Evolutionary conservation across 2,888 invertebrate species (phyloP), one percentile per base, ranked within the genome.

Genomic region (Xanthorhoe designata): DNA sequence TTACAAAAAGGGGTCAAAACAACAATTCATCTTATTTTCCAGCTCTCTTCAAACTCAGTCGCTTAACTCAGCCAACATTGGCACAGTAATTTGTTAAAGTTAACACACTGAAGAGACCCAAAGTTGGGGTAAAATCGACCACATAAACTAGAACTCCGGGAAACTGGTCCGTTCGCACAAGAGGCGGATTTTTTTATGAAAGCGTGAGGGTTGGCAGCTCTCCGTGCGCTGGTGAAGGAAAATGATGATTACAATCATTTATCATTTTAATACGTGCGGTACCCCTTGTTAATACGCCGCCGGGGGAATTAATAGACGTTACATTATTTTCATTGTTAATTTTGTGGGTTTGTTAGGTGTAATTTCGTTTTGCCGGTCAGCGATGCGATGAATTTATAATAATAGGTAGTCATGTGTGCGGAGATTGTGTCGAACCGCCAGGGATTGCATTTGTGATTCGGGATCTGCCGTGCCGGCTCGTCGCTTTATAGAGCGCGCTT

Each of bases 221-320:
- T 62, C 42, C 51, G 45, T 71, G 74, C 2, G 66, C 5, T 83
- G 82, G 90, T 74, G 71, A 73, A 75, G 77, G 77, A 82, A 78
- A 87, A 89, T 86, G 86, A 89, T 91, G 88, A 91, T 91, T 89
- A 86, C 85, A 82, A 85, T 83, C 86, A 91, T 92, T 91, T 91
- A 90, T 92, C 91, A 92, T 91, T 92, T 91, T 91, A 91, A 92
- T 91, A 90, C 87, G 90, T 84, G 80, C 78, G 81, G 82, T 85
- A 84, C 90, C 90, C 87, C 86, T 83, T 86, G 90, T 90, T 91
- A 91, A 89, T 89, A 86, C 84, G 81, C 81, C 89, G 89, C 82
- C 85, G 80, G 81, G 88, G 87, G 90, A 86, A 91, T 91, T 89
- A 91, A 91, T 90, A 91, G 88, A 85, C 79, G 82, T 86, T 83